Base-by-base conservation (phyloP, 92 coral and sea anemone species). In the Palythoa heliodiscus region DNA sequence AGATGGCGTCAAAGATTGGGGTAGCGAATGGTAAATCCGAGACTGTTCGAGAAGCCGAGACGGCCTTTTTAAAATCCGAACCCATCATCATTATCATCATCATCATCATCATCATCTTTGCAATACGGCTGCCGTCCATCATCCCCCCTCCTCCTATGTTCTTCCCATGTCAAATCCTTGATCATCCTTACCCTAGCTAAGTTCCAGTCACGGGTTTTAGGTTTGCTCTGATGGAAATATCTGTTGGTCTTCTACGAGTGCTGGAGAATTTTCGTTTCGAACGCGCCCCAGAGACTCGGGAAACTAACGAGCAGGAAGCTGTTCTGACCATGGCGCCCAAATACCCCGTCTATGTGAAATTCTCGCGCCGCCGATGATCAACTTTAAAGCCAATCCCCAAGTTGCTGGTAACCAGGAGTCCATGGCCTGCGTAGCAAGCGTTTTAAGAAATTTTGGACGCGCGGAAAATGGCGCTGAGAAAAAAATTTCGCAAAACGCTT, bases 271-370 rank as follows among this genome's bases (percentile, higher is more conserved):
- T 77, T 67, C 82, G 82, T 15, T 77, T 77, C 29, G 70, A 77
- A 13, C 50, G 82, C 70, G 82, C 82, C 50, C 82, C 82, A 48
- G 82, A 77, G 70, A 77, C 82, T 12, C 82, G 82, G 16, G 52
- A 68, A 25, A 77, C 82, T 54, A 77, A 77, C 69, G 82, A 77
- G 35, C 82, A 77, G 54, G 37, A 47, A 29, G 82, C 82, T 15
- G 82, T 77, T 17, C 15, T 77, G 8, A 66, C 55, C 48, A 77
- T 77, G 82, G 82, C 82, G 2, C 82, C 82, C 8, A 77, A 77
- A 68, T 29, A 77, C 19, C 82, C 82, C 14, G 29, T 77, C 52
- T 55, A 54, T 24, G 35, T 77, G 68, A 77, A 43, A 50, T 54
- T 77, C 58, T 57, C 67, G 14, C 82, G 70, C 82, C 82, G 70